These are phyloP conservation scores for Heliconius sara DNA, from an alignment of 2,888 invertebrate species.

Conservation along the genomic window DNA sequence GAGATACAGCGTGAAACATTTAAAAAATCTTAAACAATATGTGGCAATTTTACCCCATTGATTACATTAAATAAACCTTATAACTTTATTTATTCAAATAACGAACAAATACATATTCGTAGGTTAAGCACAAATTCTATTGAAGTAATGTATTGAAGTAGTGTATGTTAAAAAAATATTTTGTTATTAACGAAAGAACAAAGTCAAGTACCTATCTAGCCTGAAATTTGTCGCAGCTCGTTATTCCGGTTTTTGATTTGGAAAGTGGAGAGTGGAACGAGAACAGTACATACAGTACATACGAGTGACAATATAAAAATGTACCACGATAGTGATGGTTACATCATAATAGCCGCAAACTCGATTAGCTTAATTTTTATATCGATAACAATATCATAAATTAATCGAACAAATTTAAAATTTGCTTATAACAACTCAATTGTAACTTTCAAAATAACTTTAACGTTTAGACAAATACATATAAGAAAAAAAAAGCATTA, in stretches of 20 bases:
- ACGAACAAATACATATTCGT: neutral
- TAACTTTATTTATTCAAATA: neutral
- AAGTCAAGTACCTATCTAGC: constrained; percentile 2
- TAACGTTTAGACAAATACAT: neutral
- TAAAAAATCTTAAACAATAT: too few relatives aligned
- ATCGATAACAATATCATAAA: neutral
- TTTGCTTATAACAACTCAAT: neutral
- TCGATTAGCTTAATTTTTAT: neutral
- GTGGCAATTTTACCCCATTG: neutral
- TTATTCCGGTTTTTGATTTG: constrained; percentile 68
- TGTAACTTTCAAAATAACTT: neutral
- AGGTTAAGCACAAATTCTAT: neutral
- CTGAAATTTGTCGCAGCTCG: constrained; percentile 50
- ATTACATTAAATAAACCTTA: neutral
- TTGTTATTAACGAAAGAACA: constrained; percentile 2
- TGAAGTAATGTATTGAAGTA: too few relatives aligned
- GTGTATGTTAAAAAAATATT: neutral
- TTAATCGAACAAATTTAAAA: neutral
- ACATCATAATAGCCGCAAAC: constrained; percentile 15
- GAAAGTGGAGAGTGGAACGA: constrained; percentile 63
- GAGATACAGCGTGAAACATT: too few relatives aligned
- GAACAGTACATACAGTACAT: constrained; percentile 62
- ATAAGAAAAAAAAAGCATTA: constrained; percentile 58
- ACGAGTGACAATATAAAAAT: constrained; percentile 60
- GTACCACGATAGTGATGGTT: constrained; percentile 33